A percentile compares a stretch with the other conserved stretches of the same genome.
Conservation (phyloP, 2,888 invertebrate genomes). For the Schrankia costaestrigalis region DNA sequence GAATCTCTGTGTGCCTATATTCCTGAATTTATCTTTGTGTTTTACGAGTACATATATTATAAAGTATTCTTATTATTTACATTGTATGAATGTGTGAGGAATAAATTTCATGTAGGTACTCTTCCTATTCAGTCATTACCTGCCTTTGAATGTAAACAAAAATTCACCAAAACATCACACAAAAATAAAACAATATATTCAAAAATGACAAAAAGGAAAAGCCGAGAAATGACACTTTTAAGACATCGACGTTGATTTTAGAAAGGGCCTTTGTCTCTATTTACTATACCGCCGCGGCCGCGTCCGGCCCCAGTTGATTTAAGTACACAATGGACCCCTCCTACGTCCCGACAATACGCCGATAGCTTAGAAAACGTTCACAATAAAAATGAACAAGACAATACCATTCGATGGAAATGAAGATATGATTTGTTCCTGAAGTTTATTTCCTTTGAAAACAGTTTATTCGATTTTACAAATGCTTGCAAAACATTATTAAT, state of each 20-base stretch:
- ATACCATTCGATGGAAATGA: conserved; percentile 60
- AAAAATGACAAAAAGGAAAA: conserved; percentile 44
- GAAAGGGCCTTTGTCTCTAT: conserved; percentile 65
- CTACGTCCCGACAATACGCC: conserved; percentile 56
- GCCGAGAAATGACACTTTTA: conserved; percentile 54
- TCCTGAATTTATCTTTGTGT: too few relatives aligned
- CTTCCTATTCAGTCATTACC: too few relatives aligned
- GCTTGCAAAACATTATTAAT: conserved; percentile 16
- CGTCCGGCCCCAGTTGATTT: conserved; percentile 59
- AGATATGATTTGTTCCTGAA: conserved; percentile 53
- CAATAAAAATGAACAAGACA: conserved; percentile 68
- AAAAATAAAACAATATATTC: too few relatives aligned
- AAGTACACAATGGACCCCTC: conserved; percentile 62
- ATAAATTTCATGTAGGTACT: too few relatives aligned
- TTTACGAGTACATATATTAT: too few relatives aligned
- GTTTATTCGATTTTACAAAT: conserved; percentile 38
- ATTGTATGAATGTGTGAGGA: too few relatives aligned
- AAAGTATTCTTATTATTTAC: too few relatives aligned
- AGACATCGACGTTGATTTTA: conserved; percentile 58
- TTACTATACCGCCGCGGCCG: conserved; percentile 47
- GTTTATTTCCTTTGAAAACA: conserved; percentile 38
- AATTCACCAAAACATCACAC: conserved; percentile 25
- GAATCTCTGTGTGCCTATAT: too few relatives aligned
- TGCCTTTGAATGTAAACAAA: too few relatives aligned
- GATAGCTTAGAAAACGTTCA: conserved; percentile 70